phyloP scores from a whole-genome alignment of 2,797 vertebrate species.

The Diplodus puntazzo region DNA sequence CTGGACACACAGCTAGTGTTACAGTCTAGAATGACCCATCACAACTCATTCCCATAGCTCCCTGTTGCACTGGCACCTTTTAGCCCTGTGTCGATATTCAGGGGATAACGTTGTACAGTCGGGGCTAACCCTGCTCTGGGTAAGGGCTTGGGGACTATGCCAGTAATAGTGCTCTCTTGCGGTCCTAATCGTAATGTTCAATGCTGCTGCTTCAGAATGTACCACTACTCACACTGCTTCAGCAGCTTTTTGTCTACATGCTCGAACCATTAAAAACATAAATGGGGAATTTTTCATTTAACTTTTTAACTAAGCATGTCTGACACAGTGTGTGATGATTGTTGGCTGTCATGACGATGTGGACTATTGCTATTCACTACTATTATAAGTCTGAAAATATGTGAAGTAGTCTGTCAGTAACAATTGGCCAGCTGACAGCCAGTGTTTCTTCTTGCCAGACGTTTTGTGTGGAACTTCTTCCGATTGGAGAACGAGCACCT shows the following conservation, averaged over 20 bases:
- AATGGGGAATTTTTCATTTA: not conserved
- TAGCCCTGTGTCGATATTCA: too few relatives aligned
- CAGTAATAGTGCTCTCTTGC: too few relatives aligned
- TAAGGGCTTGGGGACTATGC: too few relatives aligned
- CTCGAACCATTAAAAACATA: not conserved
- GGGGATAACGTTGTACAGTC: too few relatives aligned
- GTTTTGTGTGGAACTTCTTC: constrained; percentile 99
- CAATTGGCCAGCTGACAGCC: not conserved
- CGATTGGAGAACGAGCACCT: constrained; percentile 98
- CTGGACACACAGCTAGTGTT: too few relatives aligned
- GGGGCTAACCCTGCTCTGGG: too few relatives aligned
- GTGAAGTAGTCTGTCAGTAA: not conserved
- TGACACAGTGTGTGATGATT: not conserved
- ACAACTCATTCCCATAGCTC: too few relatives aligned
- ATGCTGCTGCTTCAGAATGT: not conserved
- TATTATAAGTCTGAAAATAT: not conserved
- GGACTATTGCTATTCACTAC: not conserved
- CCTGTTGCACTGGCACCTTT: too few relatives aligned
- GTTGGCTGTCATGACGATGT: not conserved
- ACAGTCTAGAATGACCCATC: too few relatives aligned
- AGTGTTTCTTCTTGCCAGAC: constrained; percentile 76
- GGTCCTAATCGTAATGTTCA: too few relatives aligned
- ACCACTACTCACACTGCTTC: too few relatives aligned
- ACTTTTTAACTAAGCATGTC: too few relatives aligned
- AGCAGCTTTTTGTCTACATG: not conserved